These are phyloP conservation scores for Phataginus tricuspis DNA, from an alignment of 2,797 vertebrate species.

Conservation along the genomic window DNA sequence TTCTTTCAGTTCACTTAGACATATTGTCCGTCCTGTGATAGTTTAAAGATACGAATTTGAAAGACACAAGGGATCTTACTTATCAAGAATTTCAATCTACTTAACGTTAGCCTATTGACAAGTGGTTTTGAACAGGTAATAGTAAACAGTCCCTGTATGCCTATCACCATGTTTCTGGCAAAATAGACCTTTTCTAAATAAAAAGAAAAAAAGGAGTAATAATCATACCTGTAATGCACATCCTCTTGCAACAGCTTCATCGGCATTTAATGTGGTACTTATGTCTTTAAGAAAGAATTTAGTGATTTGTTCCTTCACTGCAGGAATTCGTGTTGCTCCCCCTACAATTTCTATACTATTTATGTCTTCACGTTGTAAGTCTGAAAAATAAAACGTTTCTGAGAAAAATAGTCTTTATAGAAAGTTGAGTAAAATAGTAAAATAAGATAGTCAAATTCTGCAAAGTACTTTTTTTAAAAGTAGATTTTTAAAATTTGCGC, in stretches of 20 bases:
- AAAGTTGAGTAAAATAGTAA: no score
- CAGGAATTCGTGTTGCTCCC: conserved; percentile 89
- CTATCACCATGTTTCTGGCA: neutral
- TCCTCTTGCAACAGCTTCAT: conserved; percentile 90
- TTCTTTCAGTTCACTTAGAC: conserved; percentile 1
- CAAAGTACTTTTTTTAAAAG: neutral
- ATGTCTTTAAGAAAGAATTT: conserved; percentile 89
- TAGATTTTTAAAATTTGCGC: neutral
- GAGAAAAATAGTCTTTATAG: neutral
- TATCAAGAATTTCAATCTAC: conserved; percentile 32
- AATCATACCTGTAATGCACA: conserved; percentile 88
- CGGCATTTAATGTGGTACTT: conserved; percentile 89
- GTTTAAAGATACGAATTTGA: conserved; percentile 9
- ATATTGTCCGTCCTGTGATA: neutral
- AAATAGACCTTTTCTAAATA: conserved; percentile 4
- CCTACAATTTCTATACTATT: conserved; percentile 90
- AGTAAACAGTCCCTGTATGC: neutral
- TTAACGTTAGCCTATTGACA: conserved; percentile 4
- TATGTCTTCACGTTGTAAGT: conserved; percentile 88
- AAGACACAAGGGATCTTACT: neutral
- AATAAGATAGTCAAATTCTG: neutral
- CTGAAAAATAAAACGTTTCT: conserved; percentile 81
- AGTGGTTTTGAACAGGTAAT: neutral
- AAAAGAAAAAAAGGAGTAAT: neutral
- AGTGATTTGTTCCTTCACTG: conserved; percentile 88